These are phyloP conservation scores for Riptortus pedestris DNA, from an alignment of 1,140 invertebrate genomes.

Conservation along the genomic window DNA sequence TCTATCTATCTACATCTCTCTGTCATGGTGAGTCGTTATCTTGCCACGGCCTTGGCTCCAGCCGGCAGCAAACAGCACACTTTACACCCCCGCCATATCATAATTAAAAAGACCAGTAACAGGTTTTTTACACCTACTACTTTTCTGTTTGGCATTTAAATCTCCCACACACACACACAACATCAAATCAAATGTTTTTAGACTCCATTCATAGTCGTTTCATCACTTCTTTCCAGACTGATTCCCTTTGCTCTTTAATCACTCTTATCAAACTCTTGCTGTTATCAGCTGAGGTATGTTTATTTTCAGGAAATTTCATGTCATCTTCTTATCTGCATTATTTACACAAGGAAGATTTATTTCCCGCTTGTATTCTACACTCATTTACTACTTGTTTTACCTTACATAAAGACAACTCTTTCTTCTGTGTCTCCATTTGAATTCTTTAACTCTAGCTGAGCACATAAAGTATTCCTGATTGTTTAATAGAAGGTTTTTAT, in stretches of 20 bases:
- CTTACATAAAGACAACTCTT: background rate
- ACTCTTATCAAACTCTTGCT: background rate
- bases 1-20: too few species aligned
- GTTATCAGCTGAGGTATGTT: background rate
- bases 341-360: background rate
- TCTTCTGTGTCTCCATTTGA: background rate
- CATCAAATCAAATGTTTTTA: too few species aligned
- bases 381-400: background rate
- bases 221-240: background rate
- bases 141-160: background rate
- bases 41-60: background rate
- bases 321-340: background rate
- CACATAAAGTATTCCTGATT: background rate
- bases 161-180: background rate
- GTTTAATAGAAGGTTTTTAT: background rate
- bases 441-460: too few species aligned
- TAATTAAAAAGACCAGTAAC: background rate
- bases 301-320: background rate
- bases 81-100: background rate
- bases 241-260: background rate
- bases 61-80: too few species aligned
- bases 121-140: constrained; percentile 4
- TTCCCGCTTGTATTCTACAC: background rate
- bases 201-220: background rate
- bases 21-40: background rate